phyloP scores from a whole-genome alignment of 2,113 vertebrate species.

The Bujurquina vittata region DNA sequence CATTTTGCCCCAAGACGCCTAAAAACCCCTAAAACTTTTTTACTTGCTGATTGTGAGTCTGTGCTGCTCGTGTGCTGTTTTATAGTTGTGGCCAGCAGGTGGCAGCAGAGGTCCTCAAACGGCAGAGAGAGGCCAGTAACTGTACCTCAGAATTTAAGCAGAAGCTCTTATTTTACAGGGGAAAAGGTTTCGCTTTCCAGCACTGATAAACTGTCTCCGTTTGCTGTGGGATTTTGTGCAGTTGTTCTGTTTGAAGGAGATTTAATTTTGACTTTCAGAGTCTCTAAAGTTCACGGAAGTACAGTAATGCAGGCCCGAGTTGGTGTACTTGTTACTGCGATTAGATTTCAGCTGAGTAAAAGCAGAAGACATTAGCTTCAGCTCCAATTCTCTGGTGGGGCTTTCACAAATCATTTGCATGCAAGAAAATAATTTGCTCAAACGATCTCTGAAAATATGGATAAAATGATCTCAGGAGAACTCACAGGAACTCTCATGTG shows the following conservation, averaged over 20 bases:
- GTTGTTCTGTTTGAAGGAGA: background rate
- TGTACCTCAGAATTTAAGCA: background rate
- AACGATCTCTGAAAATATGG: background rate
- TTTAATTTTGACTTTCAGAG: background rate
- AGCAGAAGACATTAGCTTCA: background rate
- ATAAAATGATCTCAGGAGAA: background rate
- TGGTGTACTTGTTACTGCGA: background rate
- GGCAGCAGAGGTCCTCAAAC: slow-evolving; percentile 1
- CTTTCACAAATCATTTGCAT: background rate
- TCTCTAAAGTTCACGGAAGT: background rate
- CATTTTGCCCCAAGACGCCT: too few relatives aligned
- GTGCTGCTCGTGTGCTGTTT: fast-evolving
- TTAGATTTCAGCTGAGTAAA: background rate
- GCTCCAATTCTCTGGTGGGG: background rate
- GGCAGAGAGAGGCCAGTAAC: background rate
- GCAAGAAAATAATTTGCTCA: background rate
- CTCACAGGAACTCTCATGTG: background rate
- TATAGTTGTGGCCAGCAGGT: background rate
- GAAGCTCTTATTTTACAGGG: background rate
- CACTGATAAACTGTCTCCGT: background rate
- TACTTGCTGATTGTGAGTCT: background rate
- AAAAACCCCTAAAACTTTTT: too few relatives aligned
- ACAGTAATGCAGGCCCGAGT: background rate
- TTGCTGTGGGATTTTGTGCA: background rate
- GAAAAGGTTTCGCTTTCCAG: fast-evolving